These are phyloP conservation scores for Lepeophtheirus nordmannii DNA, from an alignment of 2,888 invertebrate species.

Conservation along the genomic window DNA sequence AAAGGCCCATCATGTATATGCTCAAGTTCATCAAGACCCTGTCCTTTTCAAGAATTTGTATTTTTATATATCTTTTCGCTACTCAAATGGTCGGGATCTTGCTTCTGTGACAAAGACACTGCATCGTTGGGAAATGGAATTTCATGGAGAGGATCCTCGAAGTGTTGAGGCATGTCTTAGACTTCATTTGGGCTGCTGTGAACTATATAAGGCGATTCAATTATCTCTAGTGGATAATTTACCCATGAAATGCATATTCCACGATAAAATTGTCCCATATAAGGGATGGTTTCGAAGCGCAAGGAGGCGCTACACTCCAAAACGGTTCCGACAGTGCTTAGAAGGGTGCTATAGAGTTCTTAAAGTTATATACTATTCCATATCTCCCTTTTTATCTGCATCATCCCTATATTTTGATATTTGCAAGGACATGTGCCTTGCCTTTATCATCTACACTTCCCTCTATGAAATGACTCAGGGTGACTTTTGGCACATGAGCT, in stretches of 20 bases:
- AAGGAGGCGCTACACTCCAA: not conserved
- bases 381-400: slow-evolving; percentile 13
- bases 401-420: slow-evolving; percentile 15
- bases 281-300: not conserved
- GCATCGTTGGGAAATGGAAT: slow-evolving; percentile 10
- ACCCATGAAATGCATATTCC: not conserved
- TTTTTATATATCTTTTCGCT: not conserved
- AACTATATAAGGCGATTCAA: not conserved
- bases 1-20: not conserved
- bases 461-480: not conserved
- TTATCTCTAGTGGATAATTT: not conserved
- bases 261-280: not conserved
- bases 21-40: slow-evolving; percentile 17
- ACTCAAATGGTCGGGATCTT: not conserved
- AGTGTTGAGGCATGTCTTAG: slow-evolving; percentile 5
- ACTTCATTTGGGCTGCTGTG: slow-evolving; percentile 19
- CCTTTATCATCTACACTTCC: slow-evolving; percentile 3
- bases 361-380: slow-evolving; percentile 1
- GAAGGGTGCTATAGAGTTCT: not conserved
- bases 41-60: slow-evolving; percentile 10
- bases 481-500: not conserved
- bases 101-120: not conserved
- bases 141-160: not conserved
- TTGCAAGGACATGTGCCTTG: slow-evolving; percentile 3
- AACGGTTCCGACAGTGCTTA: not conserved